Evolutionary conservation across 2,797 vertebrate species (phyloP).

Genomic region (Brotogeris chrysoptera): DNA sequence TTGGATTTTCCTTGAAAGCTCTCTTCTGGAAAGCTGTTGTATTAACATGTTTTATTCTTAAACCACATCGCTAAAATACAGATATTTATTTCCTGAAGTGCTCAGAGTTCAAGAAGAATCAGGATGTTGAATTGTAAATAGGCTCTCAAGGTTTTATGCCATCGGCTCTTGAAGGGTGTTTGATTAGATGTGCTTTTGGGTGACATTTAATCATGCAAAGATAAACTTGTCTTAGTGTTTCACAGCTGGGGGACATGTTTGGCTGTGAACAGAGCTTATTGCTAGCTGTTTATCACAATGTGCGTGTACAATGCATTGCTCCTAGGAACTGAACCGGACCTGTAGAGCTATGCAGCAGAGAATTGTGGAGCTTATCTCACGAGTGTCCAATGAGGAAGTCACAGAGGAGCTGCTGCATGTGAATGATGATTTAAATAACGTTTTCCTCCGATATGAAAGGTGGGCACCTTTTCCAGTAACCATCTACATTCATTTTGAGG

Average conservation of each 20-base stretch:
- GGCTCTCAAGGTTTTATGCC: constrained; percentile 49
- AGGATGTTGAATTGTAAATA: constrained; percentile 53
- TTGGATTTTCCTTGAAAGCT: constrained; percentile 22
- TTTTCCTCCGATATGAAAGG: constrained; percentile 96
- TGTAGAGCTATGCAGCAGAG: constrained; percentile 96
- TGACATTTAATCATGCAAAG: constrained; percentile 68
- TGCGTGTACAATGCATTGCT: constrained; percentile 39
- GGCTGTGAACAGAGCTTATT: constrained; percentile 32
- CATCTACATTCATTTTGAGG: not conserved
- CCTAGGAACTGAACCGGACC: constrained; percentile 93
- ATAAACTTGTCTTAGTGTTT: constrained; percentile 53
- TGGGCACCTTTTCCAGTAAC: constrained; percentile 35
- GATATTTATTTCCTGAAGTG: constrained; percentile 52
- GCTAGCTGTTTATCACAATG: constrained; percentile 27
- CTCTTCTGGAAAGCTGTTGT: constrained; percentile 10
- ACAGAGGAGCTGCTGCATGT: constrained; percentile 95
- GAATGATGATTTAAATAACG: constrained; percentile 98
- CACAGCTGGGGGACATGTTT: constrained; percentile 53
- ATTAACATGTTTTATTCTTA: constrained; percentile 26
- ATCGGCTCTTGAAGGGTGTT: constrained; percentile 41
- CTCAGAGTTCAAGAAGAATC: constrained; percentile 37
- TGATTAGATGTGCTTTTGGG: constrained; percentile 67
- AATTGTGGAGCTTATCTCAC: constrained; percentile 93
- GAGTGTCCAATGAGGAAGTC: constrained; percentile 93
- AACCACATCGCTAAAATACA: constrained; percentile 32